Base-by-base conservation (phyloP, 2,113 vertebrate species). In the Philantomba maxwellii region DNA sequence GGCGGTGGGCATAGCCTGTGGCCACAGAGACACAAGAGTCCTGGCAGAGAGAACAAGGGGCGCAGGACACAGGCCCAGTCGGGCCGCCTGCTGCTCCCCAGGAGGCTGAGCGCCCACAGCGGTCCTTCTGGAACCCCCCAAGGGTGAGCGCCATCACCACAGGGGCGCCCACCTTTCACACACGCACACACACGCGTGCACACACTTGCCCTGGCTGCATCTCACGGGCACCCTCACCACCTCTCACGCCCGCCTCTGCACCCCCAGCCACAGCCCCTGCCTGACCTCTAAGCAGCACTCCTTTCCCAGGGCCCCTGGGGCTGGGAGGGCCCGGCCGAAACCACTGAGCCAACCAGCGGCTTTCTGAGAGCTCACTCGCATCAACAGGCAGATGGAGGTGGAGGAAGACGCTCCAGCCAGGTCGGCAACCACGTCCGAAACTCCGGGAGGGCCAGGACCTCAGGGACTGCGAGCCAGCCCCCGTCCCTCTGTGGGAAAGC, bases 1-100 rank as follows among this genome's bases (percentile, higher is more conserved):
- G 81, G 26, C 0, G 1, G 2, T 2, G 9, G 57, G 66, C 25
- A 58, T 19, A 11, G 43, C 16, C 10, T 5, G 0, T 33, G 39
- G 14, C 84, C 90, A 28, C 75, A 87, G 93, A 86, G 33, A 21
- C 36, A 4, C 43, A 10, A 36, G 47, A 75, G 13, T 33, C 49
- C 57, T 33, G 58, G 73, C 70, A 84, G 58, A 39, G 57, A 36
- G 47, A 47, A 43, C 25, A 23, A 33, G 57, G 75, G 28, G 45
- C n/a, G 1, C 57, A 53, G 77, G 60, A 49, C 12, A 51, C 26
- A 3, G 75, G 12, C 47, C 51, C 84, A 11, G 13, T 30, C 13
- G 8, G 33, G 9, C 82, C 17, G 28, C 23, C 62, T 73, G 6
- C 60, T 16, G 45, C 58, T 12, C 43, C n/a, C 55, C 47, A 14